A percentile compares a stretch with the other conserved stretches of the same genome.
Evolutionary conservation across 2,113 vertebrate species (phyloP).

Genomic region (Apodemus sylvaticus): DNA sequence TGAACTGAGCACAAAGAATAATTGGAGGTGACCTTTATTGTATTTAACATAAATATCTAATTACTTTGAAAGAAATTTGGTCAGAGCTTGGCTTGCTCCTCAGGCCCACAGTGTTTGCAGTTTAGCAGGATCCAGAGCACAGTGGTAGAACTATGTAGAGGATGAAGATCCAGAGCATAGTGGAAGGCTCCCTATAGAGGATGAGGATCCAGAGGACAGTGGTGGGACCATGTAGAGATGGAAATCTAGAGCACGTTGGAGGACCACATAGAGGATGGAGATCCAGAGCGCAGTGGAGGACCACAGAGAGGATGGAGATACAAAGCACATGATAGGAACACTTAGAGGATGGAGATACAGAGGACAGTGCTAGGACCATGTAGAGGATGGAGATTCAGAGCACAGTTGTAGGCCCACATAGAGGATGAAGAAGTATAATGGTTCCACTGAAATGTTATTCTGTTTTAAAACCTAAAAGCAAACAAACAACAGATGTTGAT

Average conservation of each 20-base stretch:
- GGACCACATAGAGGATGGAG: not conserved
- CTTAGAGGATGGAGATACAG: not conserved
- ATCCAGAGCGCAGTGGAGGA: not conserved
- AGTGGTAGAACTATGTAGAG: not conserved
- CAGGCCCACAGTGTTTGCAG: not conserved
- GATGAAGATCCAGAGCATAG: too few species aligned
- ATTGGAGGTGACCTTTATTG: not conserved
- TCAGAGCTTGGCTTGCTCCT: not conserved
- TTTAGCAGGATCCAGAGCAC: not conserved
- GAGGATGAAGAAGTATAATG: not conserved
- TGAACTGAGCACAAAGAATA: not conserved
- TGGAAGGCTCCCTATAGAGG: too few species aligned
- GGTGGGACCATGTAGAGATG: too few species aligned
- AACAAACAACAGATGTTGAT: not conserved
- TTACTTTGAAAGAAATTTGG: not conserved
- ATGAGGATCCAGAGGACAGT: too few species aligned
- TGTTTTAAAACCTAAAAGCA: not conserved
- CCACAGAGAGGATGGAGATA: not conserved
- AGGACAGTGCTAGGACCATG: rapidly evolving
- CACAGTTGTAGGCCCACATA: not conserved
- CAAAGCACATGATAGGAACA: rapidly evolving
- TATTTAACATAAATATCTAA: not conserved
- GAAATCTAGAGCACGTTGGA: not conserved
- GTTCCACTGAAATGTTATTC: not conserved
- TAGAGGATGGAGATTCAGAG: not conserved